Evolutionary conservation across 1,140 invertebrate species (phyloP).

Genomic region (Zaprionus kolodkinae): DNA sequence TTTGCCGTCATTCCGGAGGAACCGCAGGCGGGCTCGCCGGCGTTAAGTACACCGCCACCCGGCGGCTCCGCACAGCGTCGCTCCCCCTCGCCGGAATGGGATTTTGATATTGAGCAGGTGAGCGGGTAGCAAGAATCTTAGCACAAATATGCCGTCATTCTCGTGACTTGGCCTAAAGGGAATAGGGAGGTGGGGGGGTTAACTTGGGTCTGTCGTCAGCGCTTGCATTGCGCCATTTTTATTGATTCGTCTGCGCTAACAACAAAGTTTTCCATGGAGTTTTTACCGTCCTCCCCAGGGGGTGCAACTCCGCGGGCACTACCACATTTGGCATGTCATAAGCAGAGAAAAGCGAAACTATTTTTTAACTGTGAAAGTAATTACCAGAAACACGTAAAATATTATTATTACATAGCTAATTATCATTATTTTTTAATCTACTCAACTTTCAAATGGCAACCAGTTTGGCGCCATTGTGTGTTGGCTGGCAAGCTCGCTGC

Average conservation of each 20-base stretch:
- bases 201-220: conserved; percentile 40
- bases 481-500: conserved; percentile 13
- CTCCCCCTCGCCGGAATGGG: conserved; percentile 83
- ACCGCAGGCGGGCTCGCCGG: conserved; percentile 79
- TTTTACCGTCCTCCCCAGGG: not conserved
- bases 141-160: conserved; percentile 27
- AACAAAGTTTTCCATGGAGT: conserved; percentile 47
- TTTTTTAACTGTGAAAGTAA: not conserved
- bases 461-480: conserved; percentile 5
- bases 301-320: conserved; percentile 5
- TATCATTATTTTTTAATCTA: not conserved
- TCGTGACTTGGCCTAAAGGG: no score
- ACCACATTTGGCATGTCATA: conserved; percentile 10
- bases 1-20: conserved; percentile 84
- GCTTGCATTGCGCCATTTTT: conserved; percentile 65
- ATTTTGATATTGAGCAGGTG: conserved; percentile 84
- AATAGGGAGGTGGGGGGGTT: no score
- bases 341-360: not conserved
- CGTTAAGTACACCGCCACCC: conserved; percentile 67
- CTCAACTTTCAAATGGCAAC: conserved; percentile 2
- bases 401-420: not conserved
- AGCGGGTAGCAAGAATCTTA: conserved; percentile 39
- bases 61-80: conserved; percentile 53
- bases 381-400: not conserved
- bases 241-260: conserved; percentile 60